A percentile compares a stretch with the other conserved stretches of the same genome.
Conservation (phyloP, 1,140 invertebrate species). For the Drosophila seguyi region DNA sequence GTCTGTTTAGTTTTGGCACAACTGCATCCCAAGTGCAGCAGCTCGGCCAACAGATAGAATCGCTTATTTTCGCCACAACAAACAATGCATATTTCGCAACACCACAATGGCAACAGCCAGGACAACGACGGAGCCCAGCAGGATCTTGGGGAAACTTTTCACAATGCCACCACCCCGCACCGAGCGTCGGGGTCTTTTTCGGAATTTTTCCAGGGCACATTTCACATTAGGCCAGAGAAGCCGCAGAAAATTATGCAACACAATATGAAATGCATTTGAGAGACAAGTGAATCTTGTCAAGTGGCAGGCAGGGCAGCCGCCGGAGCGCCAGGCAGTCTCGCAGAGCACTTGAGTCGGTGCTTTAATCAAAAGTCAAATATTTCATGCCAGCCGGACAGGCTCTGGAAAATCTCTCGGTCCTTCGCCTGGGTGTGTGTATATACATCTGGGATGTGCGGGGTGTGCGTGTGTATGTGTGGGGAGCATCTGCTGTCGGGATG, state of each 20-base stretch:
- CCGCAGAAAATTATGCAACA: conserved; percentile 79
- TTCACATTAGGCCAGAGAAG: conserved; percentile 68
- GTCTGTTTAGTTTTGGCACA: conserved; percentile 42
- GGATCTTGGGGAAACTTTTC: conserved; percentile 69
- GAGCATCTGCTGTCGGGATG: conserved; percentile 79
- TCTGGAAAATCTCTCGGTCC: conserved; percentile 23
- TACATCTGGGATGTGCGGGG: not conserved
- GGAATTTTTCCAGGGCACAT: conserved; percentile 50
- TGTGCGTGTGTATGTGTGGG: conserved; percentile 23
- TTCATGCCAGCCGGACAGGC: conserved; percentile 66
- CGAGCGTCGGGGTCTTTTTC: conserved; percentile 3
- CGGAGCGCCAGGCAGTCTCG: conserved; percentile 31
- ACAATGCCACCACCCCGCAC: conserved; percentile 5
- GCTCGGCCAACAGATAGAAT: conserved; percentile 55
- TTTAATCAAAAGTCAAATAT: conserved; percentile 84
- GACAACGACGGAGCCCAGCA: conserved; percentile 29
- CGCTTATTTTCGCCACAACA: conserved; percentile 65
- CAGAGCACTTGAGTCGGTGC: conserved; percentile 78
- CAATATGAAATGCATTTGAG: conserved; percentile 82
- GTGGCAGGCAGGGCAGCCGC: conserved; percentile 53
- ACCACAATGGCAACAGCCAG: conserved; percentile 39
- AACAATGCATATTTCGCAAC: conserved; percentile 63
- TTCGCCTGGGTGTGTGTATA: not conserved
- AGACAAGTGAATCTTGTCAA: conserved; percentile 83
- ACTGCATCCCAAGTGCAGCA: conserved; percentile 36